Percentiles rank a stretch among this genome's conserved stretches.
These are phyloP conservation scores for Plodia interpunctella DNA, from an alignment of 1,140 invertebrate species.

Conservation along the genomic window DNA sequence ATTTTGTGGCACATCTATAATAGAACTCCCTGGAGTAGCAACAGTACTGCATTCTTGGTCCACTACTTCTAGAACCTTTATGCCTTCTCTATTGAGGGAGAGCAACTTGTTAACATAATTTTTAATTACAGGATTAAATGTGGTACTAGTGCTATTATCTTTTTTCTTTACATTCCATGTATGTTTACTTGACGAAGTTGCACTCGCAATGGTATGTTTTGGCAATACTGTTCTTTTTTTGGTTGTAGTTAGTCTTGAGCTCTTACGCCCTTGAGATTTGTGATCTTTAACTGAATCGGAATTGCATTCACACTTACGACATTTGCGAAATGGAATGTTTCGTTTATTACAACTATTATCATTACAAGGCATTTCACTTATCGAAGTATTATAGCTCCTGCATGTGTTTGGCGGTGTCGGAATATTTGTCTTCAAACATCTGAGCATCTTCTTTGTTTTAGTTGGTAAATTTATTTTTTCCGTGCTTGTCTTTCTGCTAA, in stretches of 20 bases:
- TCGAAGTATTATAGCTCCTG: not conserved
- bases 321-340: conserved; percentile 4
- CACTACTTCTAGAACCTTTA: conserved; percentile 72
- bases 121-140: conserved; percentile 58
- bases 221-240: not conserved
- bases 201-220: not conserved
- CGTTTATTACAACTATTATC: not conserved
- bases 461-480: not conserved
- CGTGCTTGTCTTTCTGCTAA: conserved; percentile 8
- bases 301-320: conserved; percentile 16
- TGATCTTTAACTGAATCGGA: conserved; percentile 34
- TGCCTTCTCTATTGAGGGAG: conserved; percentile 66
- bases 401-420: conserved; percentile 1
- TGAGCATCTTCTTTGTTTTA: not conserved
- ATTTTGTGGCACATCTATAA: conserved; percentile 67
- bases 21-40: conserved; percentile 74
- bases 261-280: conserved; percentile 7
- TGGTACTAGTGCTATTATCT: conserved; percentile 15
- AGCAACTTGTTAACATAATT: conserved; percentile 74
- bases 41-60: conserved; percentile 74
- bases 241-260: not conserved
- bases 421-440: not conserved
- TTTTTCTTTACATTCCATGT: conserved; percentile 11
- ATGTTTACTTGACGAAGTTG: not conserved
- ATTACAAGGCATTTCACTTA: not conserved